These are phyloP conservation scores for Vanacampus margaritifer DNA, from an alignment of 2,113 vertebrate species.

Conservation along the genomic window DNA sequence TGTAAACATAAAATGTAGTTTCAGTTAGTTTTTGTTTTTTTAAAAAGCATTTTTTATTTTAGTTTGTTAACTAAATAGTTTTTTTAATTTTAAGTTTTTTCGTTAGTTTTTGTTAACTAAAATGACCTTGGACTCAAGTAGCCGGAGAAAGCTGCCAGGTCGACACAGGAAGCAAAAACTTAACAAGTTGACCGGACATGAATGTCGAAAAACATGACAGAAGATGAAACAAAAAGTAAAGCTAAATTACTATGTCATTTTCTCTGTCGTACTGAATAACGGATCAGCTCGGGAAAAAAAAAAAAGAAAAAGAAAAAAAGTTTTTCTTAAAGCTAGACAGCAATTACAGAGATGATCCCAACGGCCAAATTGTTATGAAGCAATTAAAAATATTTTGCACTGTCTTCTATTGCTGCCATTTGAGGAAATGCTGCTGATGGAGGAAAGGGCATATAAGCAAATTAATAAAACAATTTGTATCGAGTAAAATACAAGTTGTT, in stretches of 20 bases:
- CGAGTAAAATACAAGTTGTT: not conserved
- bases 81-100: no score
- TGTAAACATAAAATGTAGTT: no score
- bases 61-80: no score
- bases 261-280: not conserved
- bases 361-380: not conserved
- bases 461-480: not conserved
- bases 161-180: no score
- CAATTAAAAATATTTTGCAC: not conserved
- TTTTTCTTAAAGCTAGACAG: not conserved
- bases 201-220: no score
- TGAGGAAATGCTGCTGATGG: not conserved
- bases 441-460: not conserved
- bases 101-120: no score
- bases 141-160: no score
- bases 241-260: not conserved
- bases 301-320: not conserved
- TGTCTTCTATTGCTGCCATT: not conserved
- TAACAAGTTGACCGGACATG: no score
- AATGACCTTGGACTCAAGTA: no score
- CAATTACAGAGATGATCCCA: not conserved
- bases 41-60: no score
- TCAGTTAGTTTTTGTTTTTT: no score
- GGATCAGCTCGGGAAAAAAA: not conserved
- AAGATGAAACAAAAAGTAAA: no score